Percentiles rank a stretch among this genome's conserved stretches.
These are phyloP conservation scores for Siphlonurus alternatus DNA, from an alignment of 2,888 invertebrate genomes.

Conservation along the genomic window DNA sequence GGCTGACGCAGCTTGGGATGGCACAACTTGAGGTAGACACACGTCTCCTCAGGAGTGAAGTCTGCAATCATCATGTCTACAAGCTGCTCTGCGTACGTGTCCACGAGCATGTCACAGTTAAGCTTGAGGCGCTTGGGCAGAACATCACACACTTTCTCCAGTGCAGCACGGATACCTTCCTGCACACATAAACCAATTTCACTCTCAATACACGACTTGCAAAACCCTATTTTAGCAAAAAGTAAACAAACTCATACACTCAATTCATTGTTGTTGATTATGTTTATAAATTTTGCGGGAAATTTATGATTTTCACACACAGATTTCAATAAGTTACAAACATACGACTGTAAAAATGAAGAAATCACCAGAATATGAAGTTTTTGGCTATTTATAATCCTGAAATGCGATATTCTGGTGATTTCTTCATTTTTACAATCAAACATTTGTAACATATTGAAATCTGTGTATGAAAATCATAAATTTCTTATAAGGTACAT, in stretches of 20 bases:
- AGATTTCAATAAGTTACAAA: conserved; percentile 10
- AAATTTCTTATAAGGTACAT: too few relatives aligned
- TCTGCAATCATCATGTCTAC: conserved; percentile 63
- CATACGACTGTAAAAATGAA: too few relatives aligned
- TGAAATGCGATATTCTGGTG: too few relatives aligned
- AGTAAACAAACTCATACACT: too few relatives aligned
- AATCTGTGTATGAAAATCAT: too few relatives aligned
- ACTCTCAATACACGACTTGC: neutral
- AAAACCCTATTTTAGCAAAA: too few relatives aligned
- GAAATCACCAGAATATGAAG: too few relatives aligned
- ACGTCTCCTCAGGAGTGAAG: conserved; percentile 57
- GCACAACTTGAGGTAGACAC: conserved; percentile 59
- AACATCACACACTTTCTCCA: conserved; percentile 51
- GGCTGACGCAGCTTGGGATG: conserved; percentile 22
- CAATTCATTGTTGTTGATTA: neutral
- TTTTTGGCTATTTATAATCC: too few relatives aligned
- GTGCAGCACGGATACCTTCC: conserved; percentile 48
- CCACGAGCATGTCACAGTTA: conserved; percentile 60
- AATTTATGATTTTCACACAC: too few relatives aligned
- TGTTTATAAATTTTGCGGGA: neutral
- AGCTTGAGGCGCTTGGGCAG: conserved; percentile 42
- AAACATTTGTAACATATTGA: too few relatives aligned
- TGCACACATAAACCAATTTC: conserved; percentile 23
- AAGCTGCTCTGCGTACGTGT: conserved; percentile 55
- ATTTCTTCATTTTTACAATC: too few relatives aligned